Conservation (phyloP, 2,888 invertebrate species). For the Unio delphinus region DNA sequence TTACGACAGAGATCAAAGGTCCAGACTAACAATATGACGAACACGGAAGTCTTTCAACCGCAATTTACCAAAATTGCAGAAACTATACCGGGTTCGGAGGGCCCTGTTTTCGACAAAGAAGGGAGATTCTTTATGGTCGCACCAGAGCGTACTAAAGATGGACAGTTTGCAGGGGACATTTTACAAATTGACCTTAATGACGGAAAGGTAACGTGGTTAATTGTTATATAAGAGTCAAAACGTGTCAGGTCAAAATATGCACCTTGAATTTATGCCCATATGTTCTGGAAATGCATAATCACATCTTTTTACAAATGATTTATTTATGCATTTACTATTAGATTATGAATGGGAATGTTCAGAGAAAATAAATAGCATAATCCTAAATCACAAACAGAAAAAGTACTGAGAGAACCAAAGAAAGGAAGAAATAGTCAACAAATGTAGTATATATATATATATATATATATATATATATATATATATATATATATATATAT, state of each 20-base stretch:
- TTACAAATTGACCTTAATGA: conserved; percentile 45
- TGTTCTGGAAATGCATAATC: not conserved
- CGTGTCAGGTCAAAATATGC: not conserved
- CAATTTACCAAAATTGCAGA: conserved; percentile 52
- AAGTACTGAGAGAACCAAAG: not conserved
- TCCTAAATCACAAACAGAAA: not conserved
- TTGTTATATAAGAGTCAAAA: not conserved
- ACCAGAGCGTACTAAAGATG: conserved; percentile 51
- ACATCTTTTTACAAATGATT: too few relatives aligned
- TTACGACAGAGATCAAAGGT: too few relatives aligned
- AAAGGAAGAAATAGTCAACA: not conserved
- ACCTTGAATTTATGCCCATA: not conserved
- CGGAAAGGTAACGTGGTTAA: conserved; percentile 29
- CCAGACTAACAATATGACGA: conserved; percentile 12
- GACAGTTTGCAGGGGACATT: conserved; percentile 53
- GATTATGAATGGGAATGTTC: not conserved
- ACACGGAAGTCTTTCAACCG: conserved; percentile 28
- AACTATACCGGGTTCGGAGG: conserved; percentile 57
- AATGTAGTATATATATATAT: too few relatives aligned
- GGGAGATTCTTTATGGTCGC: conserved; percentile 63
- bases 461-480: too few relatives aligned
- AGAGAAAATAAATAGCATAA: not conserved
- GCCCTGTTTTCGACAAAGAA: conserved; percentile 61
- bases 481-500: too few relatives aligned
- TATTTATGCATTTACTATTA: too few relatives aligned